Percentiles rank a stretch among this genome's conserved stretches.
phyloP scores from a whole-genome alignment of 2,888 invertebrate species.

The Hypsopygia costalis region DNA sequence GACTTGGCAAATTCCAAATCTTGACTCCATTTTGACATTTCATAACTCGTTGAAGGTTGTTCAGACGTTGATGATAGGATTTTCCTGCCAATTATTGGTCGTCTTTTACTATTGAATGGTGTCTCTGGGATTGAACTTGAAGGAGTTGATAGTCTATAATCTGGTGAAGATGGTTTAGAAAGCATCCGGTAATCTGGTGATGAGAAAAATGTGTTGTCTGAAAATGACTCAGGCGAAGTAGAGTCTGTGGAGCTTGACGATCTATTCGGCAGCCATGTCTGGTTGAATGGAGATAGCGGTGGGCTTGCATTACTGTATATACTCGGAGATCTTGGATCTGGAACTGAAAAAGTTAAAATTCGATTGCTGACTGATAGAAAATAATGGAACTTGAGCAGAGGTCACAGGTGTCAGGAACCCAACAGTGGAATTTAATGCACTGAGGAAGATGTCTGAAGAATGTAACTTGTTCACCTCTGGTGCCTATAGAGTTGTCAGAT shows the following conservation, averaged over 20 bases:
- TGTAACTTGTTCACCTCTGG: no score
- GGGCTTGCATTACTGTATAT: conserved; percentile 11
- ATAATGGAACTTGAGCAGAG: no score
- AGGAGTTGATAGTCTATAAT: no score
- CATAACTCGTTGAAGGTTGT: conserved; percentile 15
- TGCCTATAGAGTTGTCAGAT: no score
- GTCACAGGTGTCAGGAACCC: no score
- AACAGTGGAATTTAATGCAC: no score
- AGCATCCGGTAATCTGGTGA: conserved; percentile 10
- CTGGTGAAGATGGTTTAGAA: conserved; percentile 14
- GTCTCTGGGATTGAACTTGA: conserved; percentile 17
- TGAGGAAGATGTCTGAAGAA: no score
- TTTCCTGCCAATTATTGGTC: conserved; percentile 58
- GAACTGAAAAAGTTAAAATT: conserved; percentile 22
- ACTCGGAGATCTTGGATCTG: conserved; percentile 32
- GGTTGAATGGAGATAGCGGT: conserved; percentile 31
- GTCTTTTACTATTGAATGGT: conserved; percentile 27
- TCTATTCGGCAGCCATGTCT: conserved; percentile 32
- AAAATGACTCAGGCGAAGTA: conserved; percentile 58
- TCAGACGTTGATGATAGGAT: conserved; percentile 35
- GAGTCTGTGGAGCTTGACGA: conserved; percentile 66
- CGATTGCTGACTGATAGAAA: no score
- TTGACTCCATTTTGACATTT: conserved; percentile 15
- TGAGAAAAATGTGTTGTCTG: conserved; percentile 29
- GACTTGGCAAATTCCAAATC: conserved; percentile 9